phyloP scores from a whole-genome alignment of 1,140 invertebrate genomes.

The Monomorium pharaonis region DNA sequence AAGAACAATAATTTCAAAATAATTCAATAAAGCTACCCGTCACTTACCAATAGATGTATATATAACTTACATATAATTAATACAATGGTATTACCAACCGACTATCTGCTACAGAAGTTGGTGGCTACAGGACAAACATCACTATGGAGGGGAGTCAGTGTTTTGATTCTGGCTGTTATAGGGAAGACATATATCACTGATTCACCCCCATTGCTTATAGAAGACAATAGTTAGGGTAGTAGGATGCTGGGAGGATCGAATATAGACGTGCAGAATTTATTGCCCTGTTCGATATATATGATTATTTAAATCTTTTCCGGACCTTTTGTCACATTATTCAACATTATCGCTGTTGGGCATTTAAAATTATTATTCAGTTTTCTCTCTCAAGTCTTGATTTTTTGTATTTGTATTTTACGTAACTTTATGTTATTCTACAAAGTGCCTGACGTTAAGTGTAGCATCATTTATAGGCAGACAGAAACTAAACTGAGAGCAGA shows the following conservation, averaged over 20 bases:
- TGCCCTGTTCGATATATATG: slow-evolving; percentile 71
- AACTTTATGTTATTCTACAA: neutral
- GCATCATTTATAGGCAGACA: no score
- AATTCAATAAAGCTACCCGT: neutral
- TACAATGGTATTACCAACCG: slow-evolving; percentile 60
- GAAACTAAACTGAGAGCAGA: no score
- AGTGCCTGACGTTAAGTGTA: no score
- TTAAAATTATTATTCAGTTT: slow-evolving; percentile 18
- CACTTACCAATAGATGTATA: neutral
- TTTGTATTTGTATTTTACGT: neutral
- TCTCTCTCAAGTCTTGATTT: neutral
- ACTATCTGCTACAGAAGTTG: slow-evolving; percentile 64
- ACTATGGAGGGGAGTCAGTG: slow-evolving; percentile 65
- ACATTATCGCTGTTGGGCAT: slow-evolving; percentile 16
- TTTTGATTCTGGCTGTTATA: slow-evolving; percentile 82
- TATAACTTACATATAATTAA: slow-evolving; percentile 67
- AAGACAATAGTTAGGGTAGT: slow-evolving; percentile 76
- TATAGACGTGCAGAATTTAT: slow-evolving; percentile 73
- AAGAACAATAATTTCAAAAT: neutral
- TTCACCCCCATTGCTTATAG: slow-evolving; percentile 76
- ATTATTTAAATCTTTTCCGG: slow-evolving; percentile 76
- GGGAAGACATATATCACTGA: slow-evolving; percentile 80
- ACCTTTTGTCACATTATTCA: slow-evolving; percentile 41
- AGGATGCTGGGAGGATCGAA: slow-evolving; percentile 60
- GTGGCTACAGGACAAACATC: slow-evolving; percentile 71